phyloP scores from a whole-genome alignment of 2,113 vertebrate species.

The Falco punctatus region DNA sequence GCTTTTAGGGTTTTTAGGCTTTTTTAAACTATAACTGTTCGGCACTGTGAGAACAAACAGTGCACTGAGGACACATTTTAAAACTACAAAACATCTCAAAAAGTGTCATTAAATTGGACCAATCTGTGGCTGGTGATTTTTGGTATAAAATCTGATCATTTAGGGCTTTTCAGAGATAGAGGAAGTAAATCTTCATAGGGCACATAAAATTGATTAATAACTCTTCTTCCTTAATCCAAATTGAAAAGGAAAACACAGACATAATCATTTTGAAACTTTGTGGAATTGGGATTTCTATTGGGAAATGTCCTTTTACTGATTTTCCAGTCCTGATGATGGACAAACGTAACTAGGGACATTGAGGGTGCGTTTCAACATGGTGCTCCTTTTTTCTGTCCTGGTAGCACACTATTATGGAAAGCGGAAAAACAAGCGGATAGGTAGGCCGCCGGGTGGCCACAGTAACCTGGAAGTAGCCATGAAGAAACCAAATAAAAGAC shows the following conservation, averaged over 20 bases:
- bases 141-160: background rate
- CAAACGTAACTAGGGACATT: background rate
- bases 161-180: background rate
- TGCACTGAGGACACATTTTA: background rate
- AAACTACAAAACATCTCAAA: background rate
- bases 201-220: background rate
- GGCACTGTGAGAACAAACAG: background rate
- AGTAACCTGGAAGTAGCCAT: conserved; percentile 90
- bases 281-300: background rate
- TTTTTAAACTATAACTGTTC: background rate
- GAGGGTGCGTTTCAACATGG: background rate
- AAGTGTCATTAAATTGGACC: background rate
- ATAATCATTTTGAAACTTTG: background rate
- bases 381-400: conserved; percentile 43
- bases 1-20: background rate
- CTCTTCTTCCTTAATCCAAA: background rate
- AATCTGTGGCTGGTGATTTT: background rate
- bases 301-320: background rate
- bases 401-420: conserved; percentile 96
- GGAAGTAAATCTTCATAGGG: background rate
- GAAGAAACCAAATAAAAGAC: conserved; percentile 90
- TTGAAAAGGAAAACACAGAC: background rate
- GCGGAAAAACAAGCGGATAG: conserved; percentile 91
- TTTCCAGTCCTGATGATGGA: background rate
- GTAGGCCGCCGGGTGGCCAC: conserved; percentile 89